Percentiles rank a stretch among this genome's conserved stretches.
These are phyloP conservation scores for Chaetura pelagica DNA, from an alignment of 2,113 vertebrate genomes.

Conservation along the genomic window DNA sequence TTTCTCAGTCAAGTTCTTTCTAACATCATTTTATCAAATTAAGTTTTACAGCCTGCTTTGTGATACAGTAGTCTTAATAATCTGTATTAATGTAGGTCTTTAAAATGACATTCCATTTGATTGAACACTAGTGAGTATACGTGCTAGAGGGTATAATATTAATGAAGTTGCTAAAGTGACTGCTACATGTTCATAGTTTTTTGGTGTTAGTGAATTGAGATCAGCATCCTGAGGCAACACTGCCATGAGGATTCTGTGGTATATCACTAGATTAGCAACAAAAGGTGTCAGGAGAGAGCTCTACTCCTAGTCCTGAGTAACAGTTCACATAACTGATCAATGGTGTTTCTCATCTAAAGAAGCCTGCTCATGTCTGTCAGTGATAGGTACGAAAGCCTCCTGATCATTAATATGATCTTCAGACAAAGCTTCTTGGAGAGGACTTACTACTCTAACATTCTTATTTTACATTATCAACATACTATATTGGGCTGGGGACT, in stretches of 20 bases:
- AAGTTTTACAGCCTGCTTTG: background rate
- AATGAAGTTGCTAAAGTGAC: background rate
- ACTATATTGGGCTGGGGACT: background rate
- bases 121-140: background rate
- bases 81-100: background rate
- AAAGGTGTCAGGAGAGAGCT: background rate
- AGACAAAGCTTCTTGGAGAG: background rate
- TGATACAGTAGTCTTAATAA: background rate
- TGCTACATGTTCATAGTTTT: background rate
- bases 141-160: background rate
- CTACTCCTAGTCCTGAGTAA: background rate
- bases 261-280: background rate
- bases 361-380: fast-evolving
- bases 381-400: background rate
- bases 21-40: background rate
- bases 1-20: background rate
- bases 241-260: background rate
- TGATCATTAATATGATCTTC: background rate
- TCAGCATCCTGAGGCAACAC: background rate
- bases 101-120: background rate
- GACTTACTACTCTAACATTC: background rate
- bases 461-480: background rate
- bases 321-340: background rate
- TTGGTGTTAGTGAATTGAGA: background rate
- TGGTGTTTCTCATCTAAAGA: background rate